Evolutionary conservation across 2,888 invertebrate genomes (phyloP).

Genomic region (Oegoconia quadripuncta): DNA sequence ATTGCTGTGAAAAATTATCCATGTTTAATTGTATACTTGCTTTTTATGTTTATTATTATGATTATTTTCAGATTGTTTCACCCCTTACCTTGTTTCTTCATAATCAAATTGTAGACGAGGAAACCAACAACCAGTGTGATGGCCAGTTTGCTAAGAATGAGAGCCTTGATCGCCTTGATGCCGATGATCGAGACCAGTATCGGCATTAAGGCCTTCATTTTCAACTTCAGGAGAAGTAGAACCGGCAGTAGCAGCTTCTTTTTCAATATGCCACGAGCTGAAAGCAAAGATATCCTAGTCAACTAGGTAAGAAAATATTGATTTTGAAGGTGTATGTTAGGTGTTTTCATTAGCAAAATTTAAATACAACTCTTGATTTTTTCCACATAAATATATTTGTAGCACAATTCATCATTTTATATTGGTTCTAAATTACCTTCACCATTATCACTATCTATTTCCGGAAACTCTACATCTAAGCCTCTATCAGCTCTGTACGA

Average conservation of each 20-base stretch:
- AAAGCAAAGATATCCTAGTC: slow-evolving; percentile 12
- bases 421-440: slow-evolving; percentile 60
- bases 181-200: slow-evolving; percentile 88
- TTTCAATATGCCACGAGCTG: slow-evolving; percentile 89
- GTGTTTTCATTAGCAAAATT: too few relatives aligned
- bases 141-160: slow-evolving; percentile 90
- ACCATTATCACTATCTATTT: slow-evolving; percentile 68
- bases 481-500: slow-evolving; percentile 83
- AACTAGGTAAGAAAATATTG: background rate
- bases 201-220: slow-evolving; percentile 91
- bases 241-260: slow-evolving; percentile 91
- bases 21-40: too few relatives aligned
- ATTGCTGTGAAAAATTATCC: slow-evolving; percentile 73
- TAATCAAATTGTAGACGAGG: slow-evolving; percentile 85
- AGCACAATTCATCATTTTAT: too few relatives aligned
- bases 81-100: slow-evolving; percentile 86
- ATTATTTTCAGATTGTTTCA: slow-evolving; percentile 4
- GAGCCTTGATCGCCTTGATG: slow-evolving; percentile 89
- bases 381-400: too few relatives aligned
- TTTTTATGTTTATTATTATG: background rate
- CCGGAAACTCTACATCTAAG: slow-evolving; percentile 81
- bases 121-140: slow-evolving; percentile 90
- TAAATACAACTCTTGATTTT: too few relatives aligned
- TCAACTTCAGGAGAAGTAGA: slow-evolving; percentile 88
- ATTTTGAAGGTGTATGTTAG: too few relatives aligned